A percentile compares a stretch with the other conserved stretches of the same genome.
phyloP scores from a whole-genome alignment of 2,113 vertebrate genomes.

The Otolemur garnettii region DNA sequence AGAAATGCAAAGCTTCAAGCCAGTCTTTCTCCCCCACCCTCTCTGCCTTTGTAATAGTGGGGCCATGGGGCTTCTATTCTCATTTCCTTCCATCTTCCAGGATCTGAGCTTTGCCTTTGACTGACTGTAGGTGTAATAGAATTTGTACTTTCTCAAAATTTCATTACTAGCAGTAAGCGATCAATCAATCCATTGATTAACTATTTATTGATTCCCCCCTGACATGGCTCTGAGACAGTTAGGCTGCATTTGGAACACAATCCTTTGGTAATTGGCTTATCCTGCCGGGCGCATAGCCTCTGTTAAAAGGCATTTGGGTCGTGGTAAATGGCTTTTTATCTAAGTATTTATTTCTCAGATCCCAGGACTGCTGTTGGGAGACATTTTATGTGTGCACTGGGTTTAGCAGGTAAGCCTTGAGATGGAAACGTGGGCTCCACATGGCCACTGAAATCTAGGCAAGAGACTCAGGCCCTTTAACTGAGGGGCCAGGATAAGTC shows the following conservation, averaged over 20 bases:
- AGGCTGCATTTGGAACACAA: slow-evolving; percentile 63
- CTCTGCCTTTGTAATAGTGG: neutral
- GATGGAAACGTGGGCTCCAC: neutral
- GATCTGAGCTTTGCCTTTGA: slow-evolving; percentile 31
- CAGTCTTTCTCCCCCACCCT: neutral
- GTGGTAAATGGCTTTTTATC: slow-evolving; percentile 76
- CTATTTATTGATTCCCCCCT: slow-evolving; percentile 79
- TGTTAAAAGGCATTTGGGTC: slow-evolving; percentile 47
- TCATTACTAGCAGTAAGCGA: slow-evolving; percentile 74
- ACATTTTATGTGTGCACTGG: slow-evolving; percentile 2
- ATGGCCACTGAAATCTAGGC: neutral
- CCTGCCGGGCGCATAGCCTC: neutral
- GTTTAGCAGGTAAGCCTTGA: slow-evolving; percentile 59
- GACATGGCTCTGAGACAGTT: slow-evolving; percentile 57
- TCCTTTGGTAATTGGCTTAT: slow-evolving; percentile 74
- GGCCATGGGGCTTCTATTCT: neutral
- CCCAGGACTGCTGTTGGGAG: slow-evolving; percentile 57
- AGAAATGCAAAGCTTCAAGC: neutral
- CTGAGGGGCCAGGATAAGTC: neutral
- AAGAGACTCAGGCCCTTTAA: neutral
- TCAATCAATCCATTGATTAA: slow-evolving; percentile 83
- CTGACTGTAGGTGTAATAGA: slow-evolving; percentile 63
- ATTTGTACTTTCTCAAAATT: slow-evolving; percentile 77
- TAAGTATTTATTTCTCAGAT: slow-evolving; percentile 74
- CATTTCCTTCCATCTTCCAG: slow-evolving; percentile 54